Base-by-base conservation (phyloP, 30 jellyfish, hydroid and myxozoan genomes). In the Nemopilema nomurai region DNA sequence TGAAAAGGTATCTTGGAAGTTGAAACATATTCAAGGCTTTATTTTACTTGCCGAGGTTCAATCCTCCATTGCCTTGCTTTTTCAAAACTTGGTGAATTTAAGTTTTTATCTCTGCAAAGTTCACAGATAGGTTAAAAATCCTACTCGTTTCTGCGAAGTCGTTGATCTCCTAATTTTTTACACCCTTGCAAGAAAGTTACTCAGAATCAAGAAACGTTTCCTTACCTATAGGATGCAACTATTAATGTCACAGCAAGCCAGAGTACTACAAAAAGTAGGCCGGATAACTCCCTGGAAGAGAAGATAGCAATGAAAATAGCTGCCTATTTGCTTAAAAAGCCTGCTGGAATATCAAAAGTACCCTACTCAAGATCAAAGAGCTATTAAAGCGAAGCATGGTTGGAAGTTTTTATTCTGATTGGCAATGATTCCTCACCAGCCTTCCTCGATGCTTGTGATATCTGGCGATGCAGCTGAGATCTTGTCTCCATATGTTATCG, bases 381-480 rank as follows among this genome's bases (percentile, higher is more conserved):
- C n/a, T n/a, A 4, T 6, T 8, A 63, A 63, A 18, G n/a, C 8
- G 9, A 7, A 63, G 25, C 4, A 63, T 63, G 9, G 73, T 4
- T 8, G 21, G 29, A 20, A 63, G 73, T 63, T 8, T 7, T 63
- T 27, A 51, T 9, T 51, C 16, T 9, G 20, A 51, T 19, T 9
- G 20, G 16, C 67, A 51, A 51, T 51, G 16, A 51, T n/a, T n/a
- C 7, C 92, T 74, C 51, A 84, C 93, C 93, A 84, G 17, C 93
- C 93, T 74, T 84, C 93, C 64, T 84, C 93, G 69, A 84, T 65
- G 26, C 87, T 84, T 22, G 83, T 84, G 0, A 84, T 84, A 28
- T 84, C 62, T 26, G 93, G 88, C 1, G 86, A 28, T 1, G 93
- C 87, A 18, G 66, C 29, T 19, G 84, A 57, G 23, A 84, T 77